Conservation (phyloP, 2,797 vertebrate species). For the Sebastes vulpes region DNA sequence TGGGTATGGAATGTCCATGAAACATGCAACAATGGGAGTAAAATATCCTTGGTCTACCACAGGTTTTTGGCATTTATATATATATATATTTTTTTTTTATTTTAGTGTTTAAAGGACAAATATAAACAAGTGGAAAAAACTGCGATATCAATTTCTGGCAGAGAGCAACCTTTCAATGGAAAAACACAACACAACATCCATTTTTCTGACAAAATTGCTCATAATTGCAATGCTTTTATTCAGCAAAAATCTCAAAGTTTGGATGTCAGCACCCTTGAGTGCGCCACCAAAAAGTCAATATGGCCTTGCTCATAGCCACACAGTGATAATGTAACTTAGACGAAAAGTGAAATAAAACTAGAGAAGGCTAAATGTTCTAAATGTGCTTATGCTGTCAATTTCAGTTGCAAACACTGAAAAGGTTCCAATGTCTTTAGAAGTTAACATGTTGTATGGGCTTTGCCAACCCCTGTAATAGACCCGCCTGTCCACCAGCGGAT, state of each 20-base stretch:
- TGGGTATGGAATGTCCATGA: conserved; percentile 38
- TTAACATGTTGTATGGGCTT: background rate
- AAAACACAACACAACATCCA: background rate
- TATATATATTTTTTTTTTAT: no score
- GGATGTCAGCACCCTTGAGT: background rate
- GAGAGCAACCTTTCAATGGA: background rate
- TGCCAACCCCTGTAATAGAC: background rate
- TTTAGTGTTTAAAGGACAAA: background rate
- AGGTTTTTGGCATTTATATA: background rate
- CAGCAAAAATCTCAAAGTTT: background rate
- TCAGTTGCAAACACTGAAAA: background rate
- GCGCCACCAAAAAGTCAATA: background rate
- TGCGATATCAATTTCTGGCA: background rate
- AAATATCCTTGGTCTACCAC: background rate
- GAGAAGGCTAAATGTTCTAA: background rate
- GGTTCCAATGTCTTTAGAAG: background rate
- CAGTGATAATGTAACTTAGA: background rate
- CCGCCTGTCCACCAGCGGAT: no score
- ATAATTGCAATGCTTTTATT: background rate
- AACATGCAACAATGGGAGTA: conserved; percentile 2
- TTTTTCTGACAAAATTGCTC: no score
- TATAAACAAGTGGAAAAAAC: background rate
- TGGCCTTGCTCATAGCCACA: background rate
- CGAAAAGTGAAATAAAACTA: background rate
- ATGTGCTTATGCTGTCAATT: background rate